Evolutionary conservation across 2,797 vertebrate species (phyloP), one percentile per base, ranked within the genome.

Genomic region (Sciaenops ocellatus): DNA sequence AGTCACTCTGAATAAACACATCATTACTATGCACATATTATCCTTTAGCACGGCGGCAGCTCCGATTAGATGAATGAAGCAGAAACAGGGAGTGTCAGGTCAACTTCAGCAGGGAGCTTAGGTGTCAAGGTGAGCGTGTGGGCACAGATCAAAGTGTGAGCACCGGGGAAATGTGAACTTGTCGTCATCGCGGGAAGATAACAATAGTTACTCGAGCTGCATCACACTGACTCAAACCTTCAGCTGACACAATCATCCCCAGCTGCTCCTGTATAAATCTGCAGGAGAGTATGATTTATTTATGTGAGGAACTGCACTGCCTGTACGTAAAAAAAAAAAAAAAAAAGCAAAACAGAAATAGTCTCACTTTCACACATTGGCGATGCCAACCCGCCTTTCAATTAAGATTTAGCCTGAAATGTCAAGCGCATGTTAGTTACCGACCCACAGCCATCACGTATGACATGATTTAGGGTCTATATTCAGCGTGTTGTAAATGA

Each of bases 401-500:
- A 83, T 87, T 77, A 69, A 70, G 50, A 73, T 38, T 55, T 30
- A 18, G 38, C 10, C 65, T 57, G 50, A 73, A 82, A 79, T 56
- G 52, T 48, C 22, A 83, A 70, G 42, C 18, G 38, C 59, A 41
- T 71, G 59, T 67, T 73, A 50, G 47, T 50, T 24, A 28, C 73
- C 26, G 64, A 57, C 78, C 69, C 47, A 54, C 71, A 70, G 41
- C 73, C 76, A 26, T 88, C 85, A 82, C 64, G 59, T 85, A 69
- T 77, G 76, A 85, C 86, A 70, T 80, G 67, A 86, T 84, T 69
- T 55, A 20, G 71, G 52, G 48, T 82, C 87, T 87, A 88, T 84
- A 85, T 85, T 85, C 71, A 81, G 77, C 18, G 11, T 75, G 67
- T 72, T 76, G 82, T 73, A 90, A 90, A 92, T 69, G 85, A 93